A percentile compares a stretch with the other conserved stretches of the same genome.
Conservation (phyloP, 2,888 invertebrate genomes). For the Rhimphoctona megacephalus region DNA sequence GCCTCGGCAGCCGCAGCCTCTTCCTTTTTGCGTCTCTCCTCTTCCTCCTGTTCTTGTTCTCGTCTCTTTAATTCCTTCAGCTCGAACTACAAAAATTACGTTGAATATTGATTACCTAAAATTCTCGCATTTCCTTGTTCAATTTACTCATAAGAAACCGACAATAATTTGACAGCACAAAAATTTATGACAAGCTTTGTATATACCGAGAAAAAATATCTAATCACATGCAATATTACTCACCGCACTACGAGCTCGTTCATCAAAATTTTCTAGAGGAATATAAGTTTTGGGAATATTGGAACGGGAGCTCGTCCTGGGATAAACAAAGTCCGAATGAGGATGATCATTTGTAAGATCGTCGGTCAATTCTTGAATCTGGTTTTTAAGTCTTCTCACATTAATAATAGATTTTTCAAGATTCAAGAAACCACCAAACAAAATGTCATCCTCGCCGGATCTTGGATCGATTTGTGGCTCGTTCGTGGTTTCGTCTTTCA, state of each 20-base stretch:
- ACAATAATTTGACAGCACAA: not conserved
- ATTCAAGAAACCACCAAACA: conserved; percentile 58
- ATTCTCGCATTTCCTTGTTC: not conserved
- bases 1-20: conserved; percentile 94
- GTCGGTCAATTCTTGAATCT: conserved; percentile 66
- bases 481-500: conserved; percentile 36
- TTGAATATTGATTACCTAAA: not conserved
- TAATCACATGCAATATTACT: conserved; percentile 16
- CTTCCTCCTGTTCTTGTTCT: conserved; percentile 89
- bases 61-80: conserved; percentile 97
- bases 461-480: not conserved
- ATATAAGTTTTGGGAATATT: conserved; percentile 18
- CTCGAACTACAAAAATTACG: conserved; percentile 91
- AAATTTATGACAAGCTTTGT: not conserved
- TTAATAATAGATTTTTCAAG: conserved; percentile 66
- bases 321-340: not conserved
- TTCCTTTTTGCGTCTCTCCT: conserved; percentile 88
- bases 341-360: conserved; percentile 41
- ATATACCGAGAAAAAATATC: not conserved
- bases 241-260: conserved; percentile 28
- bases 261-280: conserved; percentile 23
- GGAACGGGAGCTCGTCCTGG: conserved; percentile 29
- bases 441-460: conserved; percentile 36
- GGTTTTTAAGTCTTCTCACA: conserved; percentile 65
- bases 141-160: not conserved